These are phyloP conservation scores for Gymnogyps californianus DNA, from an alignment of 2,113 vertebrate species.

Conservation along the genomic window DNA sequence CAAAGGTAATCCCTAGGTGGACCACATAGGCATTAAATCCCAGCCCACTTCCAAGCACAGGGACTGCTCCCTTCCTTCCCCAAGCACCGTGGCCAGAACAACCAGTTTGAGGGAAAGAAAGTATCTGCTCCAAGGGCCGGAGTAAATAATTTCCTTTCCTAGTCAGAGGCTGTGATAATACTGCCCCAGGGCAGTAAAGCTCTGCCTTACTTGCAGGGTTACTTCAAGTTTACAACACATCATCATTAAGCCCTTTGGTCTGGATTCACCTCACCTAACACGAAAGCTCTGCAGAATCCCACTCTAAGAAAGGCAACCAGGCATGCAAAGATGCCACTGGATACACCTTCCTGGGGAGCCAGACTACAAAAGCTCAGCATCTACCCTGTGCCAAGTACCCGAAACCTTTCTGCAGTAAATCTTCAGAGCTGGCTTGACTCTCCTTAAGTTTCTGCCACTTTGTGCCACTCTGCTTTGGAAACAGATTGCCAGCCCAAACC, in stretches of 20 bases:
- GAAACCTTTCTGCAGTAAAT: background rate
- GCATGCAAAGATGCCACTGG: background rate
- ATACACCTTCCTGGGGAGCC: background rate
- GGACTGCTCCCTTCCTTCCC: background rate
- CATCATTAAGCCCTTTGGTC: background rate
- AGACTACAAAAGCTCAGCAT: background rate
- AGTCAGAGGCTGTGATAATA: background rate
- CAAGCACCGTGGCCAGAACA: background rate
- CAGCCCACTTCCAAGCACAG: background rate
- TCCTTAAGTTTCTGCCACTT: background rate
- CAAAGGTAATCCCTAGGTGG: background rate
- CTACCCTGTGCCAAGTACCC: background rate
- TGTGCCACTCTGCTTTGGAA: background rate
- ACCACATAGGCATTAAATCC: background rate
- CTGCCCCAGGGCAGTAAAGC: background rate
- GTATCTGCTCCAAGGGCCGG: background rate
- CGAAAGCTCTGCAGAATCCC: background rate
- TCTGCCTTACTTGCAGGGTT: background rate
- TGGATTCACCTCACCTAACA: background rate
- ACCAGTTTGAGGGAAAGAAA: background rate
- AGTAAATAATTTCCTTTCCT: background rate
- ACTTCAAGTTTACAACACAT: background rate
- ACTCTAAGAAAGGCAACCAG: background rate
- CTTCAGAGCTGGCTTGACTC: background rate
- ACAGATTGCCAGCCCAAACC: background rate